Percentiles rank a stretch among this genome's conserved stretches.
phyloP scores from a whole-genome alignment of 2,113 vertebrate genomes.

The Thalassarche chlororhynchos region DNA sequence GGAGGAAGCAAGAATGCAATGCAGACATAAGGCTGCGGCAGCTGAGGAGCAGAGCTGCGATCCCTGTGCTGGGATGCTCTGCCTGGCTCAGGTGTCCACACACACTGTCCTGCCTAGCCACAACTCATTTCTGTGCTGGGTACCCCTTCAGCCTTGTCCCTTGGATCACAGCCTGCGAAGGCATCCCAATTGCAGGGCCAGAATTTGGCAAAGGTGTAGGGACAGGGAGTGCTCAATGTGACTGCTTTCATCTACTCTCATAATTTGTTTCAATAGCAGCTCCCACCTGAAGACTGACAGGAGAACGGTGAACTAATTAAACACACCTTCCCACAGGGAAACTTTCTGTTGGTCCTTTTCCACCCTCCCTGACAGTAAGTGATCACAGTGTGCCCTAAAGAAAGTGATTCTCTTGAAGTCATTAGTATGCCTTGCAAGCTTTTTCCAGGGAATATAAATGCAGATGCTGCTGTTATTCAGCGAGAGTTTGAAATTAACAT shows the following conservation, averaged over 20 bases:
- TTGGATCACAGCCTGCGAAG: background rate
- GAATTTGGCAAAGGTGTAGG: background rate
- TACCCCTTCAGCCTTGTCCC: background rate
- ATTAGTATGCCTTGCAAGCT: constrained; percentile 33
- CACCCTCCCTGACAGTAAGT: background rate
- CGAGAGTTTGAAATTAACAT: constrained; percentile 41
- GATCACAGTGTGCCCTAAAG: background rate
- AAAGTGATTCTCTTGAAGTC: background rate
- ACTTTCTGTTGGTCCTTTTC: background rate
- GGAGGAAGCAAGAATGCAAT: background rate
- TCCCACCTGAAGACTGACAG: background rate
- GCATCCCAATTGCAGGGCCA: background rate
- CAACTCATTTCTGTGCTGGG: background rate
- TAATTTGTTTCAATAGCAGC: background rate
- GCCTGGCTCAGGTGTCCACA: background rate
- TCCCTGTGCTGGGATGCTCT: background rate
- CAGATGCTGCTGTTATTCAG: constrained; percentile 56
- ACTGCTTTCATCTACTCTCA: background rate
- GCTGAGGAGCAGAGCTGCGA: background rate
- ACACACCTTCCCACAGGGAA: constrained; percentile 9
- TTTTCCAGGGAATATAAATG: constrained; percentile 29
- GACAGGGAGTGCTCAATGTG: background rate
- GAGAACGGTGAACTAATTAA: background rate
- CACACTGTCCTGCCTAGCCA: background rate
- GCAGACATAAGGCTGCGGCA: background rate